phyloP scores from a whole-genome alignment of 1,140 invertebrate species.

The Drosophila melanogaster region Release_6_plus_ISO1_MT NC_004354.4:14959001-14959500 shows the following conservation, averaged over 20 bases:
- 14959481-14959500: not conserved
- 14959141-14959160: not conserved
- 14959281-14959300: not conserved
- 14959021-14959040: constrained; percentile 54
- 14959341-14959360: too few species aligned
- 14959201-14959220: constrained; percentile 29
- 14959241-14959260: constrained; percentile 27
- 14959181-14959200: constrained; percentile 52
- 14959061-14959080: constrained; percentile 61
- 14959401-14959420: not conserved
- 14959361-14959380: too few species aligned
- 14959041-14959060: constrained; percentile 72
- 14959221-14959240: constrained; percentile 44
- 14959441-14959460: not conserved
- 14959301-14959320: not conserved
- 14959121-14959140: constrained; percentile 16
- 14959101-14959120: not conserved
- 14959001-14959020: constrained; percentile 72
- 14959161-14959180: constrained; percentile 45
- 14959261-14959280: constrained; percentile 5
- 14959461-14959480: not conserved
- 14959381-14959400: too few species aligned
- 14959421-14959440: not conserved
- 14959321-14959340: too few species aligned
- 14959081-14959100: constrained; percentile 12